These are phyloP conservation scores for Polypedilum vanderplanki DNA, from an alignment of 1,140 invertebrate species.

Conservation along the genomic window DNA sequence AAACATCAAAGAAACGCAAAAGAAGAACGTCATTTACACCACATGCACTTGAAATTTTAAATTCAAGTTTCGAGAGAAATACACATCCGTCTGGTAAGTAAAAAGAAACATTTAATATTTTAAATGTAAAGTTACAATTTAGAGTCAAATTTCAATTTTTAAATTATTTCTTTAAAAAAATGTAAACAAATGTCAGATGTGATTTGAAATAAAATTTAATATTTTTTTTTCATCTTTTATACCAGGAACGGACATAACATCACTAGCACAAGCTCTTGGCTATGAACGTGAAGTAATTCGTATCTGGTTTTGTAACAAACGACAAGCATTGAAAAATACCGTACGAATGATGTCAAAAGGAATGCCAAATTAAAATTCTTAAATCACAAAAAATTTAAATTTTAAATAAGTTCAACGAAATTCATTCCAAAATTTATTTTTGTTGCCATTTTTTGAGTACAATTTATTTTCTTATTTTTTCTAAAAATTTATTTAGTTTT, in stretches of 20 bases:
- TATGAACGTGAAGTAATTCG: conserved; percentile 96
- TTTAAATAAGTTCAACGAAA: conserved; percentile 32
- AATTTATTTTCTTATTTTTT: too few species aligned
- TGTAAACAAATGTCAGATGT: too few species aligned
- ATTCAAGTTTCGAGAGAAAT: conserved; percentile 92
- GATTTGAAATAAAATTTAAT: too few species aligned
- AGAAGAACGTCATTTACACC: conserved; percentile 93
- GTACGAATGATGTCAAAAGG: conserved; percentile 84
- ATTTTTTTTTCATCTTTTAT: conserved; percentile 35
- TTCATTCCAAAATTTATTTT: neutral
- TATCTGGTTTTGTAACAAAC: conserved; percentile 99
- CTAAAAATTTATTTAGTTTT: too few species aligned
- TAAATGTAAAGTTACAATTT: conserved; percentile 16
- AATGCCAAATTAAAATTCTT: conserved; percentile 43
- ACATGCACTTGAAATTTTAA: conserved; percentile 87
- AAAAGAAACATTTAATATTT: conserved; percentile 30
- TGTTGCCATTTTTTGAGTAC: too few species aligned
- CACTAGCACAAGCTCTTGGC: conserved; percentile 86
- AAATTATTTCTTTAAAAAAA: too few species aligned
- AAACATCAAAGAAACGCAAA: conserved; percentile 94
- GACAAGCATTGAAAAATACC: conserved; percentile 94
- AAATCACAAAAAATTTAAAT: too few species aligned
- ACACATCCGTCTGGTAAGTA: conserved; percentile 91
- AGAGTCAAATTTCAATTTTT: conserved; percentile 31
- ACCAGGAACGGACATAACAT: conserved; percentile 91